Percentiles rank a stretch among this genome's conserved stretches.
These are phyloP conservation scores for Phalera bucephala DNA, from an alignment of 2,888 invertebrate genomes.

Conservation along the genomic window DNA sequence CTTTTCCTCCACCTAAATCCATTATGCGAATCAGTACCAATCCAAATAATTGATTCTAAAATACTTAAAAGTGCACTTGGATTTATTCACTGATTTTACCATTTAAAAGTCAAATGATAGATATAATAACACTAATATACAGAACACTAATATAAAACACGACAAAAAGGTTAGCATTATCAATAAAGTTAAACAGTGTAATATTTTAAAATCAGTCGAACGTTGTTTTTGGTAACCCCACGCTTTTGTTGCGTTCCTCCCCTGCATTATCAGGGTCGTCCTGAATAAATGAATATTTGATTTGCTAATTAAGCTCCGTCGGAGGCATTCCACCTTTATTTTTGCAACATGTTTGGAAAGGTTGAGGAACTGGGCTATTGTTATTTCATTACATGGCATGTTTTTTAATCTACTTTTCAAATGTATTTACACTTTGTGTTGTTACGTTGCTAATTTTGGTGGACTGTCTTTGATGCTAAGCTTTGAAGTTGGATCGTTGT, in stretches of 20 bases:
- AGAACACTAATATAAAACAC: no score
- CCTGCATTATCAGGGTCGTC: constrained; percentile 43
- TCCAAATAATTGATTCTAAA: no score
- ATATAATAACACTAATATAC: no score
- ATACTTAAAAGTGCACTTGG: no score
- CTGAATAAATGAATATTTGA: constrained; percentile 76
- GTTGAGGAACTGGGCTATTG: constrained; percentile 13
- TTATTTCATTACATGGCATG: constrained; percentile 14
- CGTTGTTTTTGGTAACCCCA: constrained; percentile 15
- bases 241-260: constrained; percentile 36
- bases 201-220: constrained; percentile 15
- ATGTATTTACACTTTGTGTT: no score
- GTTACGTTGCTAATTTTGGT: no score
- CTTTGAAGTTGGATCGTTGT: no score
- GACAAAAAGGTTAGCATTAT: background rate
- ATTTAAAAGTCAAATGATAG: no score
- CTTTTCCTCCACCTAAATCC: no score
- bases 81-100: no score
- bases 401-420: constrained; percentile 12
- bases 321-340: constrained; percentile 37
- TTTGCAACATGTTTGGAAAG: constrained; percentile 23
- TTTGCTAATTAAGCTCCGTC: constrained; percentile 65
- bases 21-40: no score
- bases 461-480: no score
- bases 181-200: constrained; percentile 7